Percentiles rank a stretch among this genome's conserved stretches.
Conservation (phyloP, 2,113 vertebrate genomes). For the Engraulis encrasicolus region DNA sequence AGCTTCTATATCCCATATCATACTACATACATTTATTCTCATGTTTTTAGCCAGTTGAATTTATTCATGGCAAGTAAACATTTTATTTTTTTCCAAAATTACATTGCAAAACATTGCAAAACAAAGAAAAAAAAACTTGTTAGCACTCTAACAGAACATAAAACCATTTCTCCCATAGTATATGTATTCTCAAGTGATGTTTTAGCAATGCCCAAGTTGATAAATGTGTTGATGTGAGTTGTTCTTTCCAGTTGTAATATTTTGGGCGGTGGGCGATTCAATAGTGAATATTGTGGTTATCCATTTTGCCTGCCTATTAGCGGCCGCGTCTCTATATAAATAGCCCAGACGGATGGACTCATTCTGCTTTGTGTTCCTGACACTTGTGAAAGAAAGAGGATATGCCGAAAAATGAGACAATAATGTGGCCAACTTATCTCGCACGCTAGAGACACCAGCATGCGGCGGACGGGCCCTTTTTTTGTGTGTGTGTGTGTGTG, state of each 20-base stretch:
- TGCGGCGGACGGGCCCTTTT: not conserved
- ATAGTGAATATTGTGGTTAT: conserved; percentile 50
- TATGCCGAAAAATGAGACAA: conserved; percentile 69
- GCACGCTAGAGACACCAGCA: conserved; percentile 18
- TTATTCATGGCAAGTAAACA: too few species aligned
- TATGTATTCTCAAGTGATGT: too few species aligned
- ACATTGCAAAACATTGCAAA: too few species aligned
- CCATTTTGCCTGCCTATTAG: conserved; percentile 75
- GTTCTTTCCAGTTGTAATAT: not conserved
- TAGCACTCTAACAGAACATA: too few species aligned
- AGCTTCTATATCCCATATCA: too few species aligned
- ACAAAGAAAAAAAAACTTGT: too few species aligned
- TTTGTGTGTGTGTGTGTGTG: not conserved
- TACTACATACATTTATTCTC: too few species aligned
- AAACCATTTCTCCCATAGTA: too few species aligned
- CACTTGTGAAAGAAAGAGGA: conserved; percentile 65
- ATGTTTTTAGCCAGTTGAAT: too few species aligned
- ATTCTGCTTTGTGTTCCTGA: conserved; percentile 60
- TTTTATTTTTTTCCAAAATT: too few species aligned
- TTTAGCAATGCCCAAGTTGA: not conserved
- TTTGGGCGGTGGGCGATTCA: not conserved
- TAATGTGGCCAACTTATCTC: conserved; percentile 67
- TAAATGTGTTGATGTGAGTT: not conserved
- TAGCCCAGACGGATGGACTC: conserved; percentile 70
- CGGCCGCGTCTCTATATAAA: conserved; percentile 69